These are phyloP conservation scores for Mohoua ochrocephala DNA, from an alignment of 2,113 vertebrate species.

Conservation along the genomic window DNA sequence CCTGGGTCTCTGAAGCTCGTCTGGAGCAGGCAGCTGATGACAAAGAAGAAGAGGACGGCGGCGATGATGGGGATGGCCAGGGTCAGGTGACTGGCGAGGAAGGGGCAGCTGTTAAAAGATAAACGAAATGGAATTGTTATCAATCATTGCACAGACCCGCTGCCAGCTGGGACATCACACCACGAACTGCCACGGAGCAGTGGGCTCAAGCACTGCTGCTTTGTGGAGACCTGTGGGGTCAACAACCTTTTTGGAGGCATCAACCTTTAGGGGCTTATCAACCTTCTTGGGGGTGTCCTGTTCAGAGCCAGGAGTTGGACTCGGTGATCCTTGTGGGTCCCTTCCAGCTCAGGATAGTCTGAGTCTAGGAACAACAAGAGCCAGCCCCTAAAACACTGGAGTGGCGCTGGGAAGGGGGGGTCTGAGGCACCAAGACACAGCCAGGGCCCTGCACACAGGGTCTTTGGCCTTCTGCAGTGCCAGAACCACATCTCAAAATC, in stretches of 20 bases:
- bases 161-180: neutral
- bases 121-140: neutral
- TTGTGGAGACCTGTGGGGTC: neutral
- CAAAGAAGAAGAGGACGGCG: conserved; percentile 87
- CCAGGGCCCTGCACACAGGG: neutral
- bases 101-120: conserved; percentile 83
- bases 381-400: neutral
- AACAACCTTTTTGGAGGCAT: neutral
- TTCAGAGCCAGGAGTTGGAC: neutral
- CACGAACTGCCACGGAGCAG: rapidly evolving
- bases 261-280: neutral
- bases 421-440: neutral
- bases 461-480: neutral
- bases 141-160: neutral
- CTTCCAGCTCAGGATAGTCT: neutral
- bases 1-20: conserved; percentile 94
- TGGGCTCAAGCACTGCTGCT: neutral
- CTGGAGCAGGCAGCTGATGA: conserved; percentile 87
- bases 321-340: neutral
- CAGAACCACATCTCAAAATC: rapidly evolving
- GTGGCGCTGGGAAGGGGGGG: neutral
- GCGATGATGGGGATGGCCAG: conserved; percentile 89
- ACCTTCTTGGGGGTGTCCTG: neutral
- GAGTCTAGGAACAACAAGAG: neutral
- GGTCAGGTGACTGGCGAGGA: conserved; percentile 85